These are phyloP conservation scores for Mugil cephalus DNA, from an alignment of 2,113 vertebrate genomes.

Conservation along the genomic window DNA sequence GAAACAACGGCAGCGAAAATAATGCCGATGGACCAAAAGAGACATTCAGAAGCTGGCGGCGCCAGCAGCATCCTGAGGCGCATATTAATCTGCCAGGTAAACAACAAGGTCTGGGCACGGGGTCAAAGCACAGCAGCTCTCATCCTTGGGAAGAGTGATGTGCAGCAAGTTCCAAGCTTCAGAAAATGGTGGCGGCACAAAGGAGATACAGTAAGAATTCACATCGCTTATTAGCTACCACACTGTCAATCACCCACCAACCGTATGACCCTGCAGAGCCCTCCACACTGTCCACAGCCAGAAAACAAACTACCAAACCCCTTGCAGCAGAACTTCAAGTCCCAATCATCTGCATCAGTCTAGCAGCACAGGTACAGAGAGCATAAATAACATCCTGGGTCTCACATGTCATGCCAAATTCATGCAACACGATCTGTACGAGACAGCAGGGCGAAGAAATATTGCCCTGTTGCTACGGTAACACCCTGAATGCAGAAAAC, in stretches of 20 bases:
- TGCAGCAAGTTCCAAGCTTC: conserved; percentile 6
- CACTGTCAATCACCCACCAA: conserved; percentile 36
- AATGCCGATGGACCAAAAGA: conserved; percentile 56
- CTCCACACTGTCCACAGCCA: background rate
- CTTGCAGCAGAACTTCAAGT: conserved; percentile 5
- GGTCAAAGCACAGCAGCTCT: conserved; percentile 56
- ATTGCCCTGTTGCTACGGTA: conserved; percentile 79
- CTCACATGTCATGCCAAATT: conserved; percentile 68
- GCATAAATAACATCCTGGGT: conserved; percentile 39
- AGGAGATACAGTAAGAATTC: conserved; percentile 19
- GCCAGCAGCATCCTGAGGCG: conserved; percentile 41
- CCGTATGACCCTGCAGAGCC: conserved; percentile 10
- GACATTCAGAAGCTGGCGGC: conserved; percentile 55
- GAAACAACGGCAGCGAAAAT: conserved; percentile 67
- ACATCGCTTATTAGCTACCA: background rate
- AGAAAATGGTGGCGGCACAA: background rate
- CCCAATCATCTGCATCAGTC: conserved; percentile 22
- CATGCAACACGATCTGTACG: conserved; percentile 63
- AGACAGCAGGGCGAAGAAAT: conserved; percentile 72
- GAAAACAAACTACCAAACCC: conserved; percentile 12
- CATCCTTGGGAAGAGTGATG: conserved; percentile 40
- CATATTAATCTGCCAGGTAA: conserved; percentile 63
- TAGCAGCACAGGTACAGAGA: conserved; percentile 25
- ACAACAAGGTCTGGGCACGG: conserved; percentile 56
- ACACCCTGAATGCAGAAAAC: conserved; percentile 72